These are phyloP conservation scores for Pollenia labialis DNA, from an alignment of 2,888 invertebrate genomes.

Conservation along the genomic window DNA sequence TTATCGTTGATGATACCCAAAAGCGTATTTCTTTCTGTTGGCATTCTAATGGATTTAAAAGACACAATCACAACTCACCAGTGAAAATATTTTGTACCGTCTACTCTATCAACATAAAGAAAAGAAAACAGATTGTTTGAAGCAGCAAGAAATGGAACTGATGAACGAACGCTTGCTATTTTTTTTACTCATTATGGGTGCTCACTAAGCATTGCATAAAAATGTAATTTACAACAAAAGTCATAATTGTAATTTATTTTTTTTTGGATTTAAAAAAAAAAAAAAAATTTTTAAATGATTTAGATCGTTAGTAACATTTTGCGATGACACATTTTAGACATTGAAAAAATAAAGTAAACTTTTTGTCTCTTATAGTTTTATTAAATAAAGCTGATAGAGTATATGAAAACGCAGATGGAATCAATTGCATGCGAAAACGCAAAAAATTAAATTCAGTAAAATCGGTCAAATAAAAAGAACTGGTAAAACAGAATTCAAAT, in stretches of 20 bases:
- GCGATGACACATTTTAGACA: neutral
- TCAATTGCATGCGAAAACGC: too few species aligned
- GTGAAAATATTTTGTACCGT: constrained; percentile 27
- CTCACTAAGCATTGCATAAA: constrained; percentile 15
- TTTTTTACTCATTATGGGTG: constrained; percentile 24
- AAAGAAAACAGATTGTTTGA: neutral
- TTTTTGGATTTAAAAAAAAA: constrained; percentile 27
- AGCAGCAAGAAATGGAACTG: neutral
- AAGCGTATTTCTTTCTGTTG: constrained; percentile 44
- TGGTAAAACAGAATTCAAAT: too few species aligned
- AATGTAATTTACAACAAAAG: constrained; percentile 33
- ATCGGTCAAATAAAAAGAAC: too few species aligned
- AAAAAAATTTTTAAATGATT: constrained; percentile 3
- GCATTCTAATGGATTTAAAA: constrained; percentile 45
- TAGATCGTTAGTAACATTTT: constrained; percentile 10
- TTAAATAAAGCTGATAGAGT: too few species aligned
- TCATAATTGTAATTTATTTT: neutral
- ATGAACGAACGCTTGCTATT: neutral
- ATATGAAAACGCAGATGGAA: too few species aligned
- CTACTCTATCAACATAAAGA: constrained; percentile 2
- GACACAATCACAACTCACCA: constrained; percentile 26
- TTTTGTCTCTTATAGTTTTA: too few species aligned
- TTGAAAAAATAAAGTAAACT: too few species aligned
- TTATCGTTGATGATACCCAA: constrained; percentile 59
- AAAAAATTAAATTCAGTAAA: too few species aligned